Evolutionary conservation across 2,797 vertebrate genomes (phyloP), one percentile per base, ranked within the genome.

Genomic region (Pygocentrus nattereri): DNA sequence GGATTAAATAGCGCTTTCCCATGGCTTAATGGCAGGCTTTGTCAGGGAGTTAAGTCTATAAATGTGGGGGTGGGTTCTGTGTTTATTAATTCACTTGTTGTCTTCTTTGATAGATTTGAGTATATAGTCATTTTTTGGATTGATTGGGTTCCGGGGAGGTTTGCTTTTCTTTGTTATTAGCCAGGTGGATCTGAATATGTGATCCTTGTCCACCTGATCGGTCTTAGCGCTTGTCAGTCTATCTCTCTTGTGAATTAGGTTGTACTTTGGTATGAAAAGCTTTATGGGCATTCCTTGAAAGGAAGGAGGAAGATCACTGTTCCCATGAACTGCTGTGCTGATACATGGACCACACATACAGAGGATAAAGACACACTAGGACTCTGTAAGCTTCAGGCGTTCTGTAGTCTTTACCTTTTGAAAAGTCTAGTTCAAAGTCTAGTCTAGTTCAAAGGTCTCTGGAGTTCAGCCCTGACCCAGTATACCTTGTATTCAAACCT

Each of bases 1-100:
- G 81, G 62, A 74, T 74, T 90, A 84, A 88, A 89, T 82, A 44
- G 54, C 3, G 54, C 27, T 76, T 76, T 67, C 25, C 30, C 19
- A 72, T 81, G 31, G 41, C 12, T 19, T 76, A 64, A 64, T 64
- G 30, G 30, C 27, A 41, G 30, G 84, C 77, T 83, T 73, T 70
- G 74, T 47, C 78, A 79, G 62, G 49, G 50, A 80, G 79, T 82
- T 61, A 56, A 77, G 69, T 65, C 59, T 62, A 78, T 81, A 18
- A 68, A 41, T 30, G 23, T 23, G 13, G 41, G 23, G 65, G 31
- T 5, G 38, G 27, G 18, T 76, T 54, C 11, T 47, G 67, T 10
- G 59, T 31, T 79, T 69, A 34, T 58, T 76, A 61, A 81, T 79
- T 47, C 23, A 49, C 23, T 74, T 47, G 78, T n/a, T 74, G 12